Percentiles rank a stretch among this genome's conserved stretches.
These are phyloP conservation scores for Pelecanoides urinatrix DNA, from an alignment of 2,113 vertebrate species.

Conservation along the genomic window DNA sequence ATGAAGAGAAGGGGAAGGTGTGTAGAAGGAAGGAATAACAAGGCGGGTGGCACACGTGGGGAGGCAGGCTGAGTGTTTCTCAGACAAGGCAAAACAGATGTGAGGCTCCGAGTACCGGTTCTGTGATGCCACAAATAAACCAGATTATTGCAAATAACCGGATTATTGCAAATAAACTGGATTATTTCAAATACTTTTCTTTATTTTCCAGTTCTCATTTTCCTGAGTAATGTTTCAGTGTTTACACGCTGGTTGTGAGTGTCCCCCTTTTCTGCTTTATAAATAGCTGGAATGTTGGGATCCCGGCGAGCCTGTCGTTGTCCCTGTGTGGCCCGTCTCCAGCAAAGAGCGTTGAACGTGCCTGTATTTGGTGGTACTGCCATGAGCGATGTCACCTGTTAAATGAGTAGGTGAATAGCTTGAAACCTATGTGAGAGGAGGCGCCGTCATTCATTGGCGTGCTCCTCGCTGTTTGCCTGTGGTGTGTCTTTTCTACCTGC, in stretches of 20 bases:
- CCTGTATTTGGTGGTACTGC: neutral
- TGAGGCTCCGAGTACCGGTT: neutral
- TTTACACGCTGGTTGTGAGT: neutral
- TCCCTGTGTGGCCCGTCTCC: neutral
- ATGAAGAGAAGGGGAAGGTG: neutral
- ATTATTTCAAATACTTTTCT: neutral
- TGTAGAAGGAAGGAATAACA: neutral
- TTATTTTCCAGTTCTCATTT: neutral
- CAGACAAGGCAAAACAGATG: neutral
- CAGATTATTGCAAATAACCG: neutral
- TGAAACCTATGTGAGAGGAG: neutral
- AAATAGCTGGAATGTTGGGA: neutral
- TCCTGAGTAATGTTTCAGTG: neutral
- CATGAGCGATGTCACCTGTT: neutral
- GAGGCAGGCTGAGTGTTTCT: neutral
- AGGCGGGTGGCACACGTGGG: accelerated
- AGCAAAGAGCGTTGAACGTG: neutral
- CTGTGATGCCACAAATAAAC: neutral
- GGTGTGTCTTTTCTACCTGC: neutral
- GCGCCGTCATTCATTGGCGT: neutral
- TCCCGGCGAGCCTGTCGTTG: neutral
- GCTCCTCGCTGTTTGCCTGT: neutral
- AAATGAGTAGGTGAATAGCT: neutral
- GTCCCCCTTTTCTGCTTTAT: neutral
- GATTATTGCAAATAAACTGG: neutral